phyloP scores from a whole-genome alignment of 2,797 vertebrate species.

The Poecilia velifera region DNA sequence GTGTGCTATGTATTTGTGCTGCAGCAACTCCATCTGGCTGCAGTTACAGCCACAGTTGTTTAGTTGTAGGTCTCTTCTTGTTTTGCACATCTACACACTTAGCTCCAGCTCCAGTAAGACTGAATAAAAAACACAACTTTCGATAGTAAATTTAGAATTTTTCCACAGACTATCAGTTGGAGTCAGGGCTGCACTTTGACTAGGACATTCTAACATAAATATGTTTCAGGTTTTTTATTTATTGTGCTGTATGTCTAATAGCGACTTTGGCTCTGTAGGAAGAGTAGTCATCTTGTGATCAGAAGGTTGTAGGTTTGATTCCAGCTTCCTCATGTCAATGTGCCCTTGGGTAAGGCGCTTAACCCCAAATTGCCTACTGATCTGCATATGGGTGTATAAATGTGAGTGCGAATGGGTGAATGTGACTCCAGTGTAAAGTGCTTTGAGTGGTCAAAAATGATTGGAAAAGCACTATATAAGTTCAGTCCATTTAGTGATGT shows the following conservation, averaged over 20 bases:
- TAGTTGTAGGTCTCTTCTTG: not conserved
- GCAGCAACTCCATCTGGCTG: not conserved
- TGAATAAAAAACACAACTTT: not conserved
- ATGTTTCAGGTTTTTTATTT: not conserved
- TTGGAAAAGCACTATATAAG: too few species aligned
- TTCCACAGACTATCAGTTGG: not conserved
- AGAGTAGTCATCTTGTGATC: too few species aligned
- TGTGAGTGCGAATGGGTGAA: too few species aligned
- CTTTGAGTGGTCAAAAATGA: too few species aligned
- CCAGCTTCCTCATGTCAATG: too few species aligned
- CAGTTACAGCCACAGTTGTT: not conserved
- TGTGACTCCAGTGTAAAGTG: too few species aligned
- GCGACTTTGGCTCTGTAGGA: too few species aligned
- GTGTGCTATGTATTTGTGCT: not conserved
- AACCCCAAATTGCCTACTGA: too few species aligned
- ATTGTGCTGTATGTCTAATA: not conserved
- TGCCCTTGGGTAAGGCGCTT: too few species aligned
- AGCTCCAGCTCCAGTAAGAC: not conserved
- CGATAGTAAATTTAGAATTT: not conserved
- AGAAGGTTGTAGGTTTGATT: too few species aligned
- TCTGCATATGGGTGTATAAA: too few species aligned
- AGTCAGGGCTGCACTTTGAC: not conserved
- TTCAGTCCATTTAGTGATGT: not conserved
- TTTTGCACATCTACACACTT: not conserved
- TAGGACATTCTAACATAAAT: not conserved